Evolutionary conservation across 1,140 invertebrate species (phyloP).

Genomic region (Eubasilissa regina): DNA sequence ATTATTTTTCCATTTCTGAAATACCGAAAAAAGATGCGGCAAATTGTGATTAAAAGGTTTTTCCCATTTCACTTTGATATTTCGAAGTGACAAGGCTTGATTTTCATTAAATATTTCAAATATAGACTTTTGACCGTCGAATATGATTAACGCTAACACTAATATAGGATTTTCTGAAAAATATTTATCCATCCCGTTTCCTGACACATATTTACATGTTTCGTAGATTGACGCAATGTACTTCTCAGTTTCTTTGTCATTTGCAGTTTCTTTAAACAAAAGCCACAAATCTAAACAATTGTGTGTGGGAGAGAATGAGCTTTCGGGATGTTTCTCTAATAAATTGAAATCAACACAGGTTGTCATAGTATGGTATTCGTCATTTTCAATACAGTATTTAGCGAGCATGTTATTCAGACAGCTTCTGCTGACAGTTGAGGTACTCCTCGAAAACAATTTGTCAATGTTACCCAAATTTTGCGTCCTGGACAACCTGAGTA

Average conservation of each 20-base stretch:
- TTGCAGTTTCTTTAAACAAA: slow-evolving; percentile 69
- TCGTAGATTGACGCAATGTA: slow-evolving; percentile 70
- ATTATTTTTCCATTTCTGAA: slow-evolving; percentile 65
- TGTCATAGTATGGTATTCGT: slow-evolving; percentile 70
- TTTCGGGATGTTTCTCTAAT: slow-evolving; percentile 64
- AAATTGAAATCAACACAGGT: slow-evolving; percentile 68
- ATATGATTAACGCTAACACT: slow-evolving; percentile 68
- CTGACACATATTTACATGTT: slow-evolving; percentile 69
- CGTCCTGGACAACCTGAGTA: slow-evolving; percentile 71
- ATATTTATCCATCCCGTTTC: slow-evolving; percentile 66
- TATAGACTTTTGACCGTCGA: slow-evolving; percentile 67
- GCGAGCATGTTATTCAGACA: slow-evolving; percentile 73
- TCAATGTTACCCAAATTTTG: slow-evolving; percentile 72
- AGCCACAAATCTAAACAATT: slow-evolving; percentile 71
- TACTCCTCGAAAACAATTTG: slow-evolving; percentile 71
- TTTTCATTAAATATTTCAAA: slow-evolving; percentile 70
- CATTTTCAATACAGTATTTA: slow-evolving; percentile 72
- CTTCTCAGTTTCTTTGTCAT: slow-evolving; percentile 67
- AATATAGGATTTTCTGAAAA: slow-evolving; percentile 68
- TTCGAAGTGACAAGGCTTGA: slow-evolving; percentile 66
- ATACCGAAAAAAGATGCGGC: slow-evolving; percentile 69
- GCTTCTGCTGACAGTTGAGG: slow-evolving; percentile 71
- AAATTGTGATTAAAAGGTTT: slow-evolving; percentile 59
- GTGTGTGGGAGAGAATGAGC: slow-evolving; percentile 56
- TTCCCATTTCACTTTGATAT: slow-evolving; percentile 47